phyloP scores from a whole-genome alignment of 1,140 invertebrate genomes.

The Mactra quadrangularis region DNA sequence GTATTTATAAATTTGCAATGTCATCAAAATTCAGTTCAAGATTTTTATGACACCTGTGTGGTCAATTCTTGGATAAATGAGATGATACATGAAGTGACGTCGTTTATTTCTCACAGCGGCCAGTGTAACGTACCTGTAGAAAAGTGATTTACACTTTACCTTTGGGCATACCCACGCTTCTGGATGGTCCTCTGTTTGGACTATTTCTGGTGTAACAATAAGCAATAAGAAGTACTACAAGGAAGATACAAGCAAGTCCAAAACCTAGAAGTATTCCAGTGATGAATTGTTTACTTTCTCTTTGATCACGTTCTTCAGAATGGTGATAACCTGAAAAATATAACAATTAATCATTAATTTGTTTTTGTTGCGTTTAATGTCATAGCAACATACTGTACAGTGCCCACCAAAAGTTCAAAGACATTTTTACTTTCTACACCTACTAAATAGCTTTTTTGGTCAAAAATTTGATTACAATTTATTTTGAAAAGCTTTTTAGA shows the following conservation, averaged over 20 bases:
- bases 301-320: constrained; percentile 4
- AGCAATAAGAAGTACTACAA: constrained; percentile 25
- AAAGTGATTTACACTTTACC: constrained; percentile 32
- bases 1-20: too few relatives aligned
- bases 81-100: too few relatives aligned
- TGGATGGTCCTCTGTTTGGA: constrained; percentile 19
- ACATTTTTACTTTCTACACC: too few relatives aligned
- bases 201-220: constrained; percentile 52
- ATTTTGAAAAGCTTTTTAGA: too few relatives aligned
- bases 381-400: too few relatives aligned
- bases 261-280: constrained; percentile 53
- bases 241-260: constrained; percentile 46
- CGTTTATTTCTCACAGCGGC: not conserved
- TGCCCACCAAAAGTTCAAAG: too few relatives aligned
- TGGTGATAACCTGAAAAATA: constrained; percentile 32
- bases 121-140: constrained; percentile 20
- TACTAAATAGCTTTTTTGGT: too few relatives aligned
- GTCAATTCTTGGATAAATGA: too few relatives aligned
- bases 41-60: not conserved
- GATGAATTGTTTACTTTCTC: constrained; percentile 18
- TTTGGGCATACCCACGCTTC: constrained; percentile 48
- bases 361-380: too few relatives aligned
- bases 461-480: too few relatives aligned
- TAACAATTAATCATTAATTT: not conserved
- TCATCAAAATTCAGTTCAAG: too few relatives aligned